phyloP scores from a whole-genome alignment of 2,113 vertebrate species.

The Eupsittula cactorum region DNA sequence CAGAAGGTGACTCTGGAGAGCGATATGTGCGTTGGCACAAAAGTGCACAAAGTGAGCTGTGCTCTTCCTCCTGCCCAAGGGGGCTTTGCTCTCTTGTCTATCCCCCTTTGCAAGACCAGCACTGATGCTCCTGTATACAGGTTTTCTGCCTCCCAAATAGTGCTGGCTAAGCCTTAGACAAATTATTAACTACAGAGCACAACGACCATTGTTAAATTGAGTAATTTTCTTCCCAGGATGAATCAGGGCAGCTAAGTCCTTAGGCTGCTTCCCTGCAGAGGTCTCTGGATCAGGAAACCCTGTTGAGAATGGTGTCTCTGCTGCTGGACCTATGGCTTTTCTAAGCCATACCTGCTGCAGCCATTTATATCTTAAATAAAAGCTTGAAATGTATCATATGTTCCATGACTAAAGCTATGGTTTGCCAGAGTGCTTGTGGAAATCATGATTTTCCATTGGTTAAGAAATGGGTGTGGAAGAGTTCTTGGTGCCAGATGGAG shows the following conservation, averaged over 20 bases:
- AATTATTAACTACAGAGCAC: background rate
- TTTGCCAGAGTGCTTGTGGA: background rate
- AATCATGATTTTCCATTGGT: rapidly evolving
- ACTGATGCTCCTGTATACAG: background rate
- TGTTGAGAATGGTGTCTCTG: background rate
- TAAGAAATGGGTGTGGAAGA: background rate
- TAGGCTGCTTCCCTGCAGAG: background rate
- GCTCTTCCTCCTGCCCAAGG: rapidly evolving
- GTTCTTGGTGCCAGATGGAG: background rate
- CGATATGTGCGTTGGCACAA: rapidly evolving
- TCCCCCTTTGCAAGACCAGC: rapidly evolving
- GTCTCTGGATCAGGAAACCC: background rate
- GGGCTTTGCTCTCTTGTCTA: background rate
- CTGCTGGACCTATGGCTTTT: background rate
- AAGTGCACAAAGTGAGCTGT: rapidly evolving
- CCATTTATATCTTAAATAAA: background rate
- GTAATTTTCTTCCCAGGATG: background rate
- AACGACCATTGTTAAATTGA: background rate
- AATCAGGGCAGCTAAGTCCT: background rate
- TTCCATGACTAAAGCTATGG: background rate
- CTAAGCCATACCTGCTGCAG: background rate
- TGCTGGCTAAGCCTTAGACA: background rate
- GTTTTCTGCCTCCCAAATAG: background rate
- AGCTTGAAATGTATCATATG: background rate
- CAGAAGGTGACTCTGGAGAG: rapidly evolving